A percentile compares a stretch with the other conserved stretches of the same genome.
These are phyloP conservation scores for Scortum barcoo DNA, from an alignment of 2,113 vertebrate species.

Conservation along the genomic window DNA sequence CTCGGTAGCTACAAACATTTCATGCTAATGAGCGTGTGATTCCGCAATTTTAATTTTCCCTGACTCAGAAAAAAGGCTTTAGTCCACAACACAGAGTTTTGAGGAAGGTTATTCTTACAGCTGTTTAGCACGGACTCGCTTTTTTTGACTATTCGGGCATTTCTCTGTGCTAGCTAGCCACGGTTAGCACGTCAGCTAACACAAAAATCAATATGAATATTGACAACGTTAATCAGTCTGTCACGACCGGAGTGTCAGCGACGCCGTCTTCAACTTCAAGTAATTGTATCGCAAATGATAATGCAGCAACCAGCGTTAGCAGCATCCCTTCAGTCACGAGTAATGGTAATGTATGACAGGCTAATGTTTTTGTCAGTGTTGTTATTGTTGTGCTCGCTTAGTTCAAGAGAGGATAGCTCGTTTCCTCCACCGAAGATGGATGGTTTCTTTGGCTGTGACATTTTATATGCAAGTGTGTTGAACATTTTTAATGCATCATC, in stretches of 20 bases:
- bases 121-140: neutral
- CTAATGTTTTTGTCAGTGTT: neutral
- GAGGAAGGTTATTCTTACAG: neutral
- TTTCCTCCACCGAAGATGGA: neutral
- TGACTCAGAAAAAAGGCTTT: neutral
- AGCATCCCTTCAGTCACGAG: conserved; percentile 77
- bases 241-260: conserved; percentile 74
- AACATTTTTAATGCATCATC: neutral
- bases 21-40: neutral
- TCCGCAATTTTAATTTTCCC: neutral
- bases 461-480: too few species aligned
- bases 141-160: neutral
- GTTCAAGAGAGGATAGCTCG: neutral
- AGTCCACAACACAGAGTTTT: neutral
- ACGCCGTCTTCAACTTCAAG: conserved; percentile 81
- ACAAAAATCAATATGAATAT: conserved; percentile 76
- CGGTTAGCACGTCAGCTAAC: conserved; percentile 59
- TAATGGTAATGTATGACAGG: conserved; percentile 70
- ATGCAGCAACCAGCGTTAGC: conserved; percentile 67
- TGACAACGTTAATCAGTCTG: conserved; percentile 79
- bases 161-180: conserved; percentile 51
- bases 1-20: conserved; percentile 17
- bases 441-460: neutral
- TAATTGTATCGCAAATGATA: conserved; percentile 82
- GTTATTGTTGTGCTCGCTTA: neutral